phyloP scores from a whole-genome alignment of 2,888 invertebrate genomes.

The Sesia apiformis region DNA sequence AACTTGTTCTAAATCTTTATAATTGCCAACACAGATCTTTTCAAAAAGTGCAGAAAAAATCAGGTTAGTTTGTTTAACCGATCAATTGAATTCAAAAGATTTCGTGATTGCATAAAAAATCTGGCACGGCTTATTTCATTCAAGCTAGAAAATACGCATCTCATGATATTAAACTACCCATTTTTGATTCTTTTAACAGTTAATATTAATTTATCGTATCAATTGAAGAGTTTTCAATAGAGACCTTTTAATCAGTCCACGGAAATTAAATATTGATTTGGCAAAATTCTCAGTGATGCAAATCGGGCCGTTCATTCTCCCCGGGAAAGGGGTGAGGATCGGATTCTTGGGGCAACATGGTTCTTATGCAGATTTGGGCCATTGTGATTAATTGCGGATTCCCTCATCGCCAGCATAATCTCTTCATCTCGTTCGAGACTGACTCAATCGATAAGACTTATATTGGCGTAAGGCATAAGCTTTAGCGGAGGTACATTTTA shows the following conservation, averaged over 20 bases:
- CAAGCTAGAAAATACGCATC: too few species aligned
- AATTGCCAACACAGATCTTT: too few species aligned
- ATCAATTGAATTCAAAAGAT: too few species aligned
- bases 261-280: background rate
- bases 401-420: background rate
- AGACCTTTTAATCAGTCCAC: background rate
- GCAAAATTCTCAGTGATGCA: background rate
- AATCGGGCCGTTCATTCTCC: background rate
- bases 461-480: background rate
- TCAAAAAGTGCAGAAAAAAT: too few species aligned
- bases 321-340: background rate
- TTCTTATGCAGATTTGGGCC: background rate
- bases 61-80: too few species aligned
- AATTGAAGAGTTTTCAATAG: background rate
- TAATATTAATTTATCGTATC: too few species aligned
- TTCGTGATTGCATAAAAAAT: too few species aligned
- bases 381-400: conserved; percentile 14
- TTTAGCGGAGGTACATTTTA: background rate
- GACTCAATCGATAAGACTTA: background rate
- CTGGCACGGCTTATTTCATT: too few species aligned
- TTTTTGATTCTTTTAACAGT: too few species aligned
- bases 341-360: background rate
- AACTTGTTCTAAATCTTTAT: too few species aligned
- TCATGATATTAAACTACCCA: too few species aligned
- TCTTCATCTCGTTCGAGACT: background rate